These are phyloP conservation scores for Columbina picui DNA, from an alignment of 2,113 vertebrate genomes.

Conservation along the genomic window DNA sequence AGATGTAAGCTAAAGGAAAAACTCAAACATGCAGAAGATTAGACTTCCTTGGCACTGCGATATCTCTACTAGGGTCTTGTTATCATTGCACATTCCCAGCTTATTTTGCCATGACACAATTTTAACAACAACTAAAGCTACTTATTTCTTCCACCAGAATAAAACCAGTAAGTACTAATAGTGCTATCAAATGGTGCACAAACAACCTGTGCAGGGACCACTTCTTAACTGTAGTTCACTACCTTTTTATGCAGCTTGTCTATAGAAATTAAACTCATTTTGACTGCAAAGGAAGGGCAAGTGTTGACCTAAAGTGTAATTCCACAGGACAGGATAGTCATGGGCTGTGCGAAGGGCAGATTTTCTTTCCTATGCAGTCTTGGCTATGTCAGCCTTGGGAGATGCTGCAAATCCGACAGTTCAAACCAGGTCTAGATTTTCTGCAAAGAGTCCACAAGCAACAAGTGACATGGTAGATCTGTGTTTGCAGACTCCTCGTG, in stretches of 20 bases:
- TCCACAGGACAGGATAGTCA: not conserved
- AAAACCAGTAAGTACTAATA: not conserved
- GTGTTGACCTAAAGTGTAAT: not conserved
- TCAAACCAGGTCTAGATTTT: not conserved
- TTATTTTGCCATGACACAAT: not conserved
- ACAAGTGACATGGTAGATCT: not conserved
- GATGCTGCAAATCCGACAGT: not conserved
- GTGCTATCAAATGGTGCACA: not conserved
- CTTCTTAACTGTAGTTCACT: not conserved
- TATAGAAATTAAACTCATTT: not conserved
- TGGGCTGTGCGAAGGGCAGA: not conserved
- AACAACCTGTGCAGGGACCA: not conserved
- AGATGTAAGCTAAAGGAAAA: not conserved
- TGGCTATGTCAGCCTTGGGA: not conserved
- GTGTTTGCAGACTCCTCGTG: not conserved
- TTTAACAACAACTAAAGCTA: not conserved
- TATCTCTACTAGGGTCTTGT: not conserved
- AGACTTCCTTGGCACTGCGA: not conserved
- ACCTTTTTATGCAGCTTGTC: not conserved
- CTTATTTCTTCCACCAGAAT: not conserved
- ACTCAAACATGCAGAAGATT: fast-evolving
- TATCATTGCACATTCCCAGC: not conserved
- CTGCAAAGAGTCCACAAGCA: not conserved
- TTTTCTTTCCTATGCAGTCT: not conserved
- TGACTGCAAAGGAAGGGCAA: not conserved